phyloP scores from a whole-genome alignment of 2,113 vertebrate species.

The Anolis sagrei region DNA sequence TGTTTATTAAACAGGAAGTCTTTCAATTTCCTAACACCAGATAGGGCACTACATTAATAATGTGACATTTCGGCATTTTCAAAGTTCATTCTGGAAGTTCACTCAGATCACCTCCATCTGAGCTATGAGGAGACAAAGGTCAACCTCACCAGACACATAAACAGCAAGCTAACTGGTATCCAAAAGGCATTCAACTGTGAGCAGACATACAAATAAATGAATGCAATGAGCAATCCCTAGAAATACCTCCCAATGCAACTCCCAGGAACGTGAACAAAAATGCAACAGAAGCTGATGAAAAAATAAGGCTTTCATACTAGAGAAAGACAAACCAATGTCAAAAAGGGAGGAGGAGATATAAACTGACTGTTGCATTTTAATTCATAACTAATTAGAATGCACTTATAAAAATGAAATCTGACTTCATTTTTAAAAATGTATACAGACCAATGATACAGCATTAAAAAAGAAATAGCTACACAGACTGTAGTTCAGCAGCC shows the following conservation, averaged over 20 bases:
- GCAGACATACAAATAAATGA: accelerated
- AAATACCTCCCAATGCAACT: background rate
- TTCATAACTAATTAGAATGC: background rate
- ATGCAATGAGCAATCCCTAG: background rate
- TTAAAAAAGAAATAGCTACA: too few species aligned
- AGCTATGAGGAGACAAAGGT: accelerated
- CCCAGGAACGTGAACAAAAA: too few species aligned
- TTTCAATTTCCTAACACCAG: background rate
- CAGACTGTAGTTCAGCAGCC: background rate
- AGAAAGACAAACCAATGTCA: background rate
- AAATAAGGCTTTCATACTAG: background rate
- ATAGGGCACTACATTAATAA: accelerated
- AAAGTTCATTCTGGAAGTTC: slow-evolving; percentile 7
- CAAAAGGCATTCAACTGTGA: background rate
- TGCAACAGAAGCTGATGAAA: background rate
- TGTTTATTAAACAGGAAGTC: background rate
- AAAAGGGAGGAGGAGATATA: background rate
- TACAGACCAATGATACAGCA: background rate
- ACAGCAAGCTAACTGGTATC: accelerated
- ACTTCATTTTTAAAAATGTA: background rate
- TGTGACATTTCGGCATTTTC: accelerated
- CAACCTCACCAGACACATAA: accelerated
- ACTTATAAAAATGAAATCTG: background rate
- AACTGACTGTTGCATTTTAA: background rate
- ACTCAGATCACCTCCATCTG: background rate